Base-by-base conservation (phyloP, 1,140 invertebrate genomes). In the Dendroctonus valens region DNA sequence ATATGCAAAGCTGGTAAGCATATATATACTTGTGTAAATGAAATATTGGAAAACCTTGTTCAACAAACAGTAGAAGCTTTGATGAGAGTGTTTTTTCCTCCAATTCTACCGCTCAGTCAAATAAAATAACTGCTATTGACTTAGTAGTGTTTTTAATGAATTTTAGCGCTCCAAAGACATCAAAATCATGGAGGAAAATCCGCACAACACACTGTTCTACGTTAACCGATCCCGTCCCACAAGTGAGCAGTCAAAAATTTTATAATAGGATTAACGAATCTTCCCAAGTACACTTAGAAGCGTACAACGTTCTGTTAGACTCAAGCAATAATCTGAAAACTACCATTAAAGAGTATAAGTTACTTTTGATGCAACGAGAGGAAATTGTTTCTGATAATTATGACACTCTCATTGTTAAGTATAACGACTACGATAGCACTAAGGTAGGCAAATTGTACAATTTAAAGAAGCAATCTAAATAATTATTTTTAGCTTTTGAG, bases 1-100 rank as follows among this genome's bases (percentile, higher is more conserved):
- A 90, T 74, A 88, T 92, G 70, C 89, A 91, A 79, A 91, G 89
- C 79, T 92, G 90, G 90, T 92, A 82, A 90, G 89, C 81, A 41
- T 52, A 46, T 46, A 11, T 46, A 9, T 12, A 9, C 12, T 46
- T 46, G 4, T 11, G 12, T 11, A 46, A 46, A 46, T 11, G 12
- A 46, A 46, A 2, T 26, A 26, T 26, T 26, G 26, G 26, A 26
- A 26, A 26, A 26, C 26, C 26, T 26, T 26, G 26, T 26, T 26
- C 3, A 26, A 26, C 26, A 26, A 26, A 26, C 26, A 1, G 1
- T 26, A 26, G 26, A 26, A 26, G 26, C 26, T n/a, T n/a, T n/a
- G n/a, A n/a, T n/a, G n/a, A n/a, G n/a, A n/a, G n/a, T n/a, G n/a
- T n/a, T n/a, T 26, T 26, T 26, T 26, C 26, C 26, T 26, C 26